Conservation (phyloP, 2,888 invertebrate species). For the Cosmia trapezina region DNA sequence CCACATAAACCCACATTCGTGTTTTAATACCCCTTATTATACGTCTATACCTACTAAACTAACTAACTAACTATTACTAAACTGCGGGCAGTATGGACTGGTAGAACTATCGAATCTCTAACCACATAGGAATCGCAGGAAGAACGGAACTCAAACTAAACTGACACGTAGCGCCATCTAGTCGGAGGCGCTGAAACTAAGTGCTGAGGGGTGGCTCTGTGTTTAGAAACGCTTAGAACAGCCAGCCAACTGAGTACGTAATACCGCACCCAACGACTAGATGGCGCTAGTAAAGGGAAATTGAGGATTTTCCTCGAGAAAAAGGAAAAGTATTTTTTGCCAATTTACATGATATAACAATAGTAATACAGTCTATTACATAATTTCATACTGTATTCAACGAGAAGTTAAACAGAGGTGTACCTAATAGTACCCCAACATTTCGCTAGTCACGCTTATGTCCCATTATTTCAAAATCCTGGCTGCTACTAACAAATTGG, state of each 20-base stretch:
- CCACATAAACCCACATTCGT: too few relatives aligned
- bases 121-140: background rate
- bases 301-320: background rate
- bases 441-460: too few relatives aligned
- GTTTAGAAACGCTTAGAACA: slow-evolving; percentile 9
- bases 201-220: background rate
- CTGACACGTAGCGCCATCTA: slow-evolving; percentile 75
- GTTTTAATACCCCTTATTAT: too few relatives aligned
- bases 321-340: background rate
- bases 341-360: background rate
- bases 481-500: background rate
- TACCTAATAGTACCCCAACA: too few relatives aligned
- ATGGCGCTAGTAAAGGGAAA: slow-evolving; percentile 72
- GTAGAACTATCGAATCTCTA: background rate
- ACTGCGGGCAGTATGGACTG: too few relatives aligned
- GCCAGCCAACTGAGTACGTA: slow-evolving; percentile 17
- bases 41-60: too few relatives aligned
- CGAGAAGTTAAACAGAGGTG: background rate
- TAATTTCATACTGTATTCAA: background rate
- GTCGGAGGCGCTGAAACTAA: slow-evolving; percentile 66
- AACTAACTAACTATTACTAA: too few relatives aligned
- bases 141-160: background rate
- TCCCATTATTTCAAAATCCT: background rate
- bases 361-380: background rate
- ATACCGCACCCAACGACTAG: slow-evolving; percentile 58